Evolutionary conservation across 2,888 invertebrate species (phyloP), one percentile per base, ranked within the genome.

Genomic region (Lasioglossum villosulum): DNA sequence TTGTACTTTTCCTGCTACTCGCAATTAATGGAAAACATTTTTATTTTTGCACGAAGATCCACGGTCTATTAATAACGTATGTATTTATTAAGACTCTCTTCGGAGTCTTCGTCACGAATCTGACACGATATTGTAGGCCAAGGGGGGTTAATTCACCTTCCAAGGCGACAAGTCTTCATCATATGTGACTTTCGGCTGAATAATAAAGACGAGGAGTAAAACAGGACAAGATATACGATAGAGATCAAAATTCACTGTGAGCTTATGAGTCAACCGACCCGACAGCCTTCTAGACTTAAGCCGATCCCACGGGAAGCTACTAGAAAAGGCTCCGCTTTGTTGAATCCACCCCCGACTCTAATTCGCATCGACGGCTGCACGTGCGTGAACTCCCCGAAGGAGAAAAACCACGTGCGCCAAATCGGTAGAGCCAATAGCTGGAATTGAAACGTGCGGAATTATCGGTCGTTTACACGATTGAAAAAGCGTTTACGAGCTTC

Each of bases 321-420:
- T 71, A 71, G 82, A 75, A 68, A 70, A 84, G 82, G n/a, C 77
- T 80, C 66, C 86, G 89, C 89, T 89, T 89, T 89, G 89, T 84
- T 82, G 74, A 63, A 75, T 74, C 66, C 78, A 88, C 63, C 85
- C 87, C 80, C 37, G 81, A 74, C 82, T 87, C 90, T 90, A 91
- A 91, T 91, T 91, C 89, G 89, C 72, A 90, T 86, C 88, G 90
- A 89, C 88, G 83, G 79, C 77, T 86, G 89, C 91, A 91, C 91
- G 91, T 91, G 91, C 89, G 83, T 83, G 71, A 84, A 76, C 79
- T 81, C 74, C 86, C 83, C 70, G 63, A 80, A 75, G 82, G 86
- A 83, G 77, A 77, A 81, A 84, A 86, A 84, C 86, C 80, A 82
- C 88, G 63, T 63, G 63, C 81, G 59, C 77, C 39, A 79, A 75